A percentile compares a stretch with the other conserved stretches of the same genome.
Evolutionary conservation across 2,888 invertebrate genomes (phyloP).

Genomic region (Desoria tigrina): DNA sequence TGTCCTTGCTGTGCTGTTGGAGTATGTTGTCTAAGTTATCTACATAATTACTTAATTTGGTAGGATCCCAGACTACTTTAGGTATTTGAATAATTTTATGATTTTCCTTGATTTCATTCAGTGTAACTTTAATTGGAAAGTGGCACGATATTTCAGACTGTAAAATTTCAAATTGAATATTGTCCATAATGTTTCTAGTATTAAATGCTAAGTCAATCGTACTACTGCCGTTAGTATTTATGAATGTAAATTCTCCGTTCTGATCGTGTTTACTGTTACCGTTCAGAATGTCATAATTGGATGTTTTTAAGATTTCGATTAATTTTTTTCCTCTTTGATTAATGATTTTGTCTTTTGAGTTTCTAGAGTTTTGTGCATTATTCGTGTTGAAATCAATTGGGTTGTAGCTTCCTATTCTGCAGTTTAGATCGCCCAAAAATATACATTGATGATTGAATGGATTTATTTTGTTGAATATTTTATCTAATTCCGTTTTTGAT

Average conservation of each 20-base stretch:
- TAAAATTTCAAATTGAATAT: neutral
- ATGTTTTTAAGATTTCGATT: neutral
- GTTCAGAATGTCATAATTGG: neutral
- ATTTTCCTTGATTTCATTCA: too few relatives aligned
- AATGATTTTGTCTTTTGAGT: neutral
- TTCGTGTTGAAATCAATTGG: neutral
- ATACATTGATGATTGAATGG: too few relatives aligned
- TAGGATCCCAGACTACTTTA: neutral
- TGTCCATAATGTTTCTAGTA: neutral
- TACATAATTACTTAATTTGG: neutral
- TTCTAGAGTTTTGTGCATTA: too few relatives aligned
- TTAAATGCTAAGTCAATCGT: constrained; percentile 2
- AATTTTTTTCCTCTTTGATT: neutral
- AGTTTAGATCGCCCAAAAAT: neutral
- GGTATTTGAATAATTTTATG: neutral
- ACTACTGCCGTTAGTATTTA: constrained; percentile 12
- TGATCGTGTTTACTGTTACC: constrained; percentile 1
- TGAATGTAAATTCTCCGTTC: constrained; percentile 17
- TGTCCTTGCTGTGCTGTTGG: too few relatives aligned
- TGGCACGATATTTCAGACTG: neutral
- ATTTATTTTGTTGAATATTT: neutral
- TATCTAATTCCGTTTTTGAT: neutral
- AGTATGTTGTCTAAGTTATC: neutral
- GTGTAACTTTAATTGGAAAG: neutral
- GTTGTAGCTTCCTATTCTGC: neutral